These are phyloP conservation scores for Unio pictorum DNA, from an alignment of 2,888 invertebrate species.

Conservation along the genomic window DNA sequence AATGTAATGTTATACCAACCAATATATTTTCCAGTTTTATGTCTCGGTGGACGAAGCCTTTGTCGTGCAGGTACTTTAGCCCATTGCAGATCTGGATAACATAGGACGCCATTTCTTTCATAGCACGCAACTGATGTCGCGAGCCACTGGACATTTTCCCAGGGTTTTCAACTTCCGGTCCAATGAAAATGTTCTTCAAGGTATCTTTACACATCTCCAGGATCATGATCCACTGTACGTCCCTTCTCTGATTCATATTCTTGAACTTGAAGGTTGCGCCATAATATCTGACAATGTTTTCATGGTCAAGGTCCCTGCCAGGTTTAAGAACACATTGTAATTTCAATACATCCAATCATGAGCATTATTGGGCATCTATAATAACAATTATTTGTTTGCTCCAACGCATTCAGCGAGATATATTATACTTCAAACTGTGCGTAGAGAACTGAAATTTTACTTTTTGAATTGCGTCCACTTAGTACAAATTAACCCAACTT, in stretches of 20 bases:
- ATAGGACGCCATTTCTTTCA: constrained; percentile 44
- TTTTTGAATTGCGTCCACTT: too few relatives aligned
- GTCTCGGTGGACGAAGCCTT: constrained; percentile 61
- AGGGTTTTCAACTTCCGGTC: constrained; percentile 26
- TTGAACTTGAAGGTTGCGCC: constrained; percentile 46
- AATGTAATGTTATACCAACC: constrained; percentile 33
- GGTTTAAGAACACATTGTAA: too few relatives aligned
- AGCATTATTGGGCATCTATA: too few relatives aligned
- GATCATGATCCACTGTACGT: constrained; percentile 58
- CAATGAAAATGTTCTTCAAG: constrained; percentile 43
- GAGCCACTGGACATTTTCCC: constrained; percentile 23
- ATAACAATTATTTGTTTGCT: too few relatives aligned
- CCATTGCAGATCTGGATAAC: constrained; percentile 50
- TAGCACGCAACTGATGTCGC: constrained; percentile 26
- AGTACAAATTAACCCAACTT: too few relatives aligned
- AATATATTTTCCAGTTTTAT: constrained; percentile 64
- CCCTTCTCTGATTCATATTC: constrained; percentile 30
- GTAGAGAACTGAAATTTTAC: too few relatives aligned
- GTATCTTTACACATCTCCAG: constrained; percentile 59
- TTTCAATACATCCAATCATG: too few relatives aligned
- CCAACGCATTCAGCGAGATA: too few relatives aligned
- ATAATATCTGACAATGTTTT: constrained; percentile 58
- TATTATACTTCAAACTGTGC: too few relatives aligned
- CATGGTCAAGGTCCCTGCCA: constrained; percentile 56
- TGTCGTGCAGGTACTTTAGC: constrained; percentile 55